phyloP scores from a whole-genome alignment of 2,797 vertebrate genomes.

The Poecilia picta region DNA sequence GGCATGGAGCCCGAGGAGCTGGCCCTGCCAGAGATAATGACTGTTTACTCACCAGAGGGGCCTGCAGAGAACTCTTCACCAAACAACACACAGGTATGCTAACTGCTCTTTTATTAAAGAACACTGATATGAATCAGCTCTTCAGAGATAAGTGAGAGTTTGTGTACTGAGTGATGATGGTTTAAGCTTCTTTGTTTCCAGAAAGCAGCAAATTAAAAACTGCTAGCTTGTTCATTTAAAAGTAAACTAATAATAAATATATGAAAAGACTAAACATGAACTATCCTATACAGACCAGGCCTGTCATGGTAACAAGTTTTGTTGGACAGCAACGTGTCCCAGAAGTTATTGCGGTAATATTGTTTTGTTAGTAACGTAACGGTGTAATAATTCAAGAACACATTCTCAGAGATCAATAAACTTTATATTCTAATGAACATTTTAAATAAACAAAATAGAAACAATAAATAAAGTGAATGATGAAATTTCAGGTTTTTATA shows the following conservation, averaged over 20 bases:
- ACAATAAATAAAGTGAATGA: too few species aligned
- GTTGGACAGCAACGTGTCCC: too few species aligned
- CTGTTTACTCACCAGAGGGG: slow-evolving; percentile 35
- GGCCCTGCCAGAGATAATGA: slow-evolving; percentile 57
- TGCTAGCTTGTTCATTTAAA: neutral
- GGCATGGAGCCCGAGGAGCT: slow-evolving; percentile 66
- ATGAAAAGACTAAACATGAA: neutral
- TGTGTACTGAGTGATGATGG: neutral
- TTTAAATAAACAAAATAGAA: too few species aligned
- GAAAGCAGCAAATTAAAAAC: neutral
- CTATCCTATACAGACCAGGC: neutral
- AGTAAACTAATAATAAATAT: neutral
- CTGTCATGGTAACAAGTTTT: too few species aligned
- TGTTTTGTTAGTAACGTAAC: too few species aligned
- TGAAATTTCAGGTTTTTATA: too few species aligned
- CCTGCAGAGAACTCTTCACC: slow-evolving; percentile 35
- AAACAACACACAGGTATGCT: slow-evolving; percentile 59
- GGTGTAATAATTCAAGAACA: too few species aligned
- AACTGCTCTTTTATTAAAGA: neutral
- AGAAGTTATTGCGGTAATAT: too few species aligned
- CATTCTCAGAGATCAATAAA: too few species aligned
- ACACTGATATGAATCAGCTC: neutral
- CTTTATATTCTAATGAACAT: too few species aligned
- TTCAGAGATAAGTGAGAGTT: neutral
- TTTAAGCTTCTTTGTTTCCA: neutral